Evolutionary conservation across 2,888 invertebrate species (phyloP).

Genomic region (Willowsia nigromaculata): DNA sequence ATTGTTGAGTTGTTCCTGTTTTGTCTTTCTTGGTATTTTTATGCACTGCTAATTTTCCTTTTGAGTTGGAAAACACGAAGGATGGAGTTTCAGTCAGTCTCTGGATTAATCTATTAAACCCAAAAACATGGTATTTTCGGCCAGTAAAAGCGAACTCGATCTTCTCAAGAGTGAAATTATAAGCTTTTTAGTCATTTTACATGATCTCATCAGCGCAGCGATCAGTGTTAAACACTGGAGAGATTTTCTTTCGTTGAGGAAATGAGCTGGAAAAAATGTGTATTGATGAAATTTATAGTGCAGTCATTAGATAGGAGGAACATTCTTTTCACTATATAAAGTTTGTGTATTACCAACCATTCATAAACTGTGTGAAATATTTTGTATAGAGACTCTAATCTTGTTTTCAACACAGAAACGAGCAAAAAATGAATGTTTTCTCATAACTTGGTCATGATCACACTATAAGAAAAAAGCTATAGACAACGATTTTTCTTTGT

Average conservation of each 20-base stretch:
- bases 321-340: no score
- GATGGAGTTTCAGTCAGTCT: not conserved
- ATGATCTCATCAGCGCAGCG: not conserved
- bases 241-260: not conserved
- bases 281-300: not conserved
- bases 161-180: not conserved
- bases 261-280: not conserved
- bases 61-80: not conserved
- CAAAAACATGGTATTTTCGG: not conserved
- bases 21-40: not conserved
- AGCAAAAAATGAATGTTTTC: not conserved
- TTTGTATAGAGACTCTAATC: not conserved
- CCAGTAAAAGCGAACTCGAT: not conserved
- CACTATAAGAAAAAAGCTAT: not conserved
- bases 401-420: not conserved
- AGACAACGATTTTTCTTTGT: not conserved
- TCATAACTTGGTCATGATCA: not conserved
- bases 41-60: slow-evolving; percentile 24
- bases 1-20: no score
- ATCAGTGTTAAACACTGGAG: not conserved
- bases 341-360: not conserved
- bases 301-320: not conserved
- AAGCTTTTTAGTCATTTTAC: not conserved
- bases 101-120: not conserved
- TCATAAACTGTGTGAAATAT: not conserved